Conservation (phyloP, 2,888 invertebrate species). For the Leptogaster cylindrica region DNA sequence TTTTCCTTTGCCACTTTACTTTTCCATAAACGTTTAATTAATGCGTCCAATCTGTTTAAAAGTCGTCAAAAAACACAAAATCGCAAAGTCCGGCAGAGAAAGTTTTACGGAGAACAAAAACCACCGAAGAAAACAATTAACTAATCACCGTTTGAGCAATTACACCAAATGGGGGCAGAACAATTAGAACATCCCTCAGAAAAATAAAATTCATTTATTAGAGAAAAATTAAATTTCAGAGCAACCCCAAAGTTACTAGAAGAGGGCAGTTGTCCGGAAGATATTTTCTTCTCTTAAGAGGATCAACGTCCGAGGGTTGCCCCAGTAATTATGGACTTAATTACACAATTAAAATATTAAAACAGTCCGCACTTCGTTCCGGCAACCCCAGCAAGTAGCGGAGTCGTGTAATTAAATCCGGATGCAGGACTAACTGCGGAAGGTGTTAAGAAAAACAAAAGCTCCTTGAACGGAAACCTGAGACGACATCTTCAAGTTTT, state of each 20-base stretch:
- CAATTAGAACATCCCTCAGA: neutral
- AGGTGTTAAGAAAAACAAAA: conserved; percentile 36
- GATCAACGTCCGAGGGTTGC: neutral
- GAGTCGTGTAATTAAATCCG: conserved; percentile 28
- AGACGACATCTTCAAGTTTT: neutral
- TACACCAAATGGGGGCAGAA: neutral
- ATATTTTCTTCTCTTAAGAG: conserved; percentile 1
- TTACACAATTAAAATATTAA: conserved; percentile 39
- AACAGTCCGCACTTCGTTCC: neutral
- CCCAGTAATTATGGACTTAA: conserved; percentile 40
- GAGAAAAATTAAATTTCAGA: neutral
- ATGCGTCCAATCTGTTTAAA: conserved; percentile 4
- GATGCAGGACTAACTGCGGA: conserved; percentile 21
- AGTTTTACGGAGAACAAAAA: neutral
- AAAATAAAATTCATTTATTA: neutral
- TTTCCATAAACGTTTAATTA: no score
- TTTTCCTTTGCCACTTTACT: no score
- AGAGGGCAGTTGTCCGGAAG: neutral
- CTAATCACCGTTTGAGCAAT: conserved; percentile 3
- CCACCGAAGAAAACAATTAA: neutral
- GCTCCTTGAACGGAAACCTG: conserved; percentile 8
- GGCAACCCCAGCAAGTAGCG: neutral
- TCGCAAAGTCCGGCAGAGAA: neutral
- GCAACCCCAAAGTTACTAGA: neutral
- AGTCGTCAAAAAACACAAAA: neutral